Evolutionary conservation across 2,888 invertebrate genomes (phyloP), one percentile per base, ranked within the genome.

Genomic region (Liposcelis brunnea): DNA sequence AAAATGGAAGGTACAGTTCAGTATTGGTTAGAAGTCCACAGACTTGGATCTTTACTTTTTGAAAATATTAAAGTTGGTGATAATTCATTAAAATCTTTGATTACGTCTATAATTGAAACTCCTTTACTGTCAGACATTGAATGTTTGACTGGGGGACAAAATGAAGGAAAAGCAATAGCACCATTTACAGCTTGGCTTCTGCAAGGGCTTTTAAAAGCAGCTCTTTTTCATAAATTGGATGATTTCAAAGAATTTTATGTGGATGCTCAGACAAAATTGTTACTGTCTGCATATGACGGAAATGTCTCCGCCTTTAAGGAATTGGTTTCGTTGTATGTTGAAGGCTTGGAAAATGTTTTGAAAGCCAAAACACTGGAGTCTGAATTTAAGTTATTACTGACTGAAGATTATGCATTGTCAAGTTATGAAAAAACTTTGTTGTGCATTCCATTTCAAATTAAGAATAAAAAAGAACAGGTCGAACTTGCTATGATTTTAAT

Each of bases 141-240:
- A 19, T 40, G 40, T 19, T 40, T 40, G 19, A 26, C 26, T 26
- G 26, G 26, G 8, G 26, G 8, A 6, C 16, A 19, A 6, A 21
- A 40, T 15, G 40, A 40, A 6, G 35, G 10, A 16, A 21, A 7
- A 7, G 11, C 16, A 6, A 18, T 21, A 6, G 14, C 15, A 14
- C 40, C 40, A 16, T 40, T 40, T 19, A 18, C 40, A 18, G 5
- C 40, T 19, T 40, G 40, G 40, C 40, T 40, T 19, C 11, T 40
- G 40, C 18, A 40, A 19, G 40, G 40, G 7, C 10, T 40, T 18
- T 40, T 18, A 12, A 21, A n/a, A 18, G 15, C 40, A 18, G 40
- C 40, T 19, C 10, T 40, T 5, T n/a, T 19, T 5, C 7, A 19
- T 11, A n/a, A 18, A 19, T 12, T 7, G 6, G 40, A 40, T 6